Conservation (phyloP, 2,888 invertebrate species). For the Ferrisia virgata region DNA sequence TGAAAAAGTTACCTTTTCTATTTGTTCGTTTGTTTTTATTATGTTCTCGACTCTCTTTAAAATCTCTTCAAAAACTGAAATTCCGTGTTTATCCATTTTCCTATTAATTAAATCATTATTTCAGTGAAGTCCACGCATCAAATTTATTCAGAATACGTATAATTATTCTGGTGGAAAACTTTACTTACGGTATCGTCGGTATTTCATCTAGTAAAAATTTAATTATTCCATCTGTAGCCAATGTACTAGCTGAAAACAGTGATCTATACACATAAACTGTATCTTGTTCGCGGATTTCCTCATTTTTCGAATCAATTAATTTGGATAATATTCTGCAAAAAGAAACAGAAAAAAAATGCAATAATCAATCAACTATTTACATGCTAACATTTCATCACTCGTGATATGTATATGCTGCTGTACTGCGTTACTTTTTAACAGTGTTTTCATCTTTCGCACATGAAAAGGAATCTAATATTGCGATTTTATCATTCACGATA, state of each 20-base stretch:
- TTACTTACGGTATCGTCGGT: background rate
- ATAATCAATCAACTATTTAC: background rate
- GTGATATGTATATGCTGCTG: too few species aligned
- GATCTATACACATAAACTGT: background rate
- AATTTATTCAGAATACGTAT: background rate
- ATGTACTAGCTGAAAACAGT: background rate
- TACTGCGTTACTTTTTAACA: slow-evolving; percentile 7
- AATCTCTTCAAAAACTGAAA: background rate
- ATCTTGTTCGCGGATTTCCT: slow-evolving; percentile 3
- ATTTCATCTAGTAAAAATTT: background rate
- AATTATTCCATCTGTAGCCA: background rate
- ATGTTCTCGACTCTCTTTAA: background rate
- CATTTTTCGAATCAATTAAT: slow-evolving; percentile 6
- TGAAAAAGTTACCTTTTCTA: background rate
- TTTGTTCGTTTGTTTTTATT: background rate
- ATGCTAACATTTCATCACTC: too few species aligned
- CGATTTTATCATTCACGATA: slow-evolving; percentile 34
- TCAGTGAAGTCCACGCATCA: background rate
- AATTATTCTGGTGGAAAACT: background rate
- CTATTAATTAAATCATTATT: background rate
- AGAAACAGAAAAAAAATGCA: background rate
- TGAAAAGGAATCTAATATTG: slow-evolving; percentile 29
- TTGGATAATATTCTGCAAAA: background rate
- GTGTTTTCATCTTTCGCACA: background rate
- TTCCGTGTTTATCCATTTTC: background rate